Evolutionary conservation across 2,888 invertebrate genomes (phyloP).

Genomic region (Nipponacmea schrenckii): DNA sequence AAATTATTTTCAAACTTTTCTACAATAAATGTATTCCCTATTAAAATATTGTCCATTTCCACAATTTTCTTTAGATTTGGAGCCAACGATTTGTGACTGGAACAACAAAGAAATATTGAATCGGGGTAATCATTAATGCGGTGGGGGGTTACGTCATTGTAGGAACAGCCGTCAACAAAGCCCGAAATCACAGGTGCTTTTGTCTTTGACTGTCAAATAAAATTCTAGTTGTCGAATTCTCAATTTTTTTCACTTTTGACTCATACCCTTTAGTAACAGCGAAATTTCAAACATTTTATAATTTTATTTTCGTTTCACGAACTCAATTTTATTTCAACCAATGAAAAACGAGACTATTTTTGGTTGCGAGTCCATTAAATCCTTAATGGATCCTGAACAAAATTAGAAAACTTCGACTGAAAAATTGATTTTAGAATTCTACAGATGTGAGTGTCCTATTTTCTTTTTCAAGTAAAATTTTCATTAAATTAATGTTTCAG

Average conservation of each 20-base stretch:
- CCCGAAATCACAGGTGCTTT: constrained; percentile 5
- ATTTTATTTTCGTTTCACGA: no score
- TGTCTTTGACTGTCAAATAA: neutral
- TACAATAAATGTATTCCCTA: constrained; percentile 4
- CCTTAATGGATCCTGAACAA: neutral
- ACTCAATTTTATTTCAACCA: neutral
- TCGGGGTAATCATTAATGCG: neutral
- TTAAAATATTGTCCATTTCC: neutral
- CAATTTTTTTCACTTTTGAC: no score
- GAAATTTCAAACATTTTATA: no score
- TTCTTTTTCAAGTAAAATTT: no score
- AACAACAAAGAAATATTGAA: neutral
- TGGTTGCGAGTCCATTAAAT: neutral
- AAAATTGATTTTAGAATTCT: no score
- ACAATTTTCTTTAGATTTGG: neutral
- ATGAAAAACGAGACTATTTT: neutral
- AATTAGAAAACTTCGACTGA: no score
- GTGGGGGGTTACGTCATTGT: constrained; percentile 8
- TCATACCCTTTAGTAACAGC: no score
- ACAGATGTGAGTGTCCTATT: no score
- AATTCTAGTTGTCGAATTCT: no score
- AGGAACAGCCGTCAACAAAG: constrained; percentile 22
- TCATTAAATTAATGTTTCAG: no score
- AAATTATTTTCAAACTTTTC: neutral
- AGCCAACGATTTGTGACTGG: neutral